Evolutionary conservation across 2,113 vertebrate species (phyloP).

Genomic region (Hypomesus transpacificus): DNA sequence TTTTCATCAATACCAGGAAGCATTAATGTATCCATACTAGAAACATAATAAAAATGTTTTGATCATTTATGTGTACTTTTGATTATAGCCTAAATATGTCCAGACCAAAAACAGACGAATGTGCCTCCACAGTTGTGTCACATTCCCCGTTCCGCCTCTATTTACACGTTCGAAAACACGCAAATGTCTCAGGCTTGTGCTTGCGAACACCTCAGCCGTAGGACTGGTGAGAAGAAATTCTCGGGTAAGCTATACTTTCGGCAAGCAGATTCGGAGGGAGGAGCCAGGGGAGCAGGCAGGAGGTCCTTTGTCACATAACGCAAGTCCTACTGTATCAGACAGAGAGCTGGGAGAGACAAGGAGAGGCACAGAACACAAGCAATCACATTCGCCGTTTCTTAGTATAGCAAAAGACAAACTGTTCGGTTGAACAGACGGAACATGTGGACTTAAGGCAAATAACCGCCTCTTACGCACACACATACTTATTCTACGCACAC

Average conservation of each 20-base stretch:
- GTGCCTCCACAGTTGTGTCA: background rate
- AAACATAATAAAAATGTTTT: too few species aligned
- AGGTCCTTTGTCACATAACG: slow-evolving; percentile 67
- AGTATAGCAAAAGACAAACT: too few species aligned
- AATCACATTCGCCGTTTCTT: background rate
- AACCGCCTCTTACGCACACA: background rate
- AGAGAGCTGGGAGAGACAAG: slow-evolving; percentile 19
- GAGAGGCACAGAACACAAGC: slow-evolving; percentile 14
- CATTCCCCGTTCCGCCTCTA: background rate
- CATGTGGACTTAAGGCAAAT: too few species aligned
- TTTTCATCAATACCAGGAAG: too few species aligned
- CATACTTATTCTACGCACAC: slow-evolving; percentile 13
- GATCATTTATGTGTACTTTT: background rate
- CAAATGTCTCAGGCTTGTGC: slow-evolving; percentile 33
- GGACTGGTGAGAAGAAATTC: slow-evolving; percentile 54
- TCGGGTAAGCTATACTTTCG: slow-evolving; percentile 34
- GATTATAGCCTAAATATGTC: background rate
- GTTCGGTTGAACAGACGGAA: too few species aligned
- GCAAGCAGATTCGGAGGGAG: slow-evolving; percentile 39
- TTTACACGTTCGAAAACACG: slow-evolving; percentile 36
- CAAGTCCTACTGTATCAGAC: slow-evolving; percentile 45
- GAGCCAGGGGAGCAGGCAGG: slow-evolving; percentile 50
- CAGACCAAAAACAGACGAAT: slow-evolving; percentile 19
- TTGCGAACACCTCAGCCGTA: slow-evolving; percentile 44
- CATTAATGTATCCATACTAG: too few species aligned